A percentile compares a stretch with the other conserved stretches of the same genome.
phyloP scores from a whole-genome alignment of 2,113 vertebrate genomes.

The Phylloscopus whistleri region DNA sequence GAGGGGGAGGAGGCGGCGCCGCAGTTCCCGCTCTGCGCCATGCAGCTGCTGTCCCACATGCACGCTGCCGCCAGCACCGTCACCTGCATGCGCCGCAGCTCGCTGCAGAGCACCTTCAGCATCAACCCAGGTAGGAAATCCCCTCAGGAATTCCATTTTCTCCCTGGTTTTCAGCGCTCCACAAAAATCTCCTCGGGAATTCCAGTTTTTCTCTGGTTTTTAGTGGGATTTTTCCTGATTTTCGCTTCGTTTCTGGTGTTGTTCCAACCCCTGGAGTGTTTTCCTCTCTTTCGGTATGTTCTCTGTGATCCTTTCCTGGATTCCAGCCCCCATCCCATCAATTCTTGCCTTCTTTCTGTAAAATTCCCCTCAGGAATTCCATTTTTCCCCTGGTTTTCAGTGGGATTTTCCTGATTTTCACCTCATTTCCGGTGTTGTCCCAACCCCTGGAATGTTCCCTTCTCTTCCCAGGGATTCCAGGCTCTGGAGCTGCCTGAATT shows the following conservation, averaged over 20 bases:
- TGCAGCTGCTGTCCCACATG: conserved; percentile 95
- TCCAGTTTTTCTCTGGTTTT: too few species aligned
- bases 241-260: not conserved
- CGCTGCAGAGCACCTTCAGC: conserved; percentile 84
- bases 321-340: too few species aligned
- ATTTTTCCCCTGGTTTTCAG: too few species aligned
- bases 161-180: too few species aligned
- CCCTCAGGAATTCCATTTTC: too few species aligned
- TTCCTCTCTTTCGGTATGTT: too few species aligned
- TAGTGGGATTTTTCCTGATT: too few species aligned
- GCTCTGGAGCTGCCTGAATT: too few species aligned
- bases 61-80: conserved; percentile 85
- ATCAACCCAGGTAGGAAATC: conserved; percentile 78
- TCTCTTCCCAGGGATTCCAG: not conserved
- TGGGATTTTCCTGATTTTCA: not conserved
- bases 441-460: not conserved
- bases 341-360: too few species aligned
- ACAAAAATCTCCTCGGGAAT: too few species aligned
- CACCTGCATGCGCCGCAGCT: conserved; percentile 91
- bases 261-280: not conserved
- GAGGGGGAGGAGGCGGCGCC: conserved; percentile 10
- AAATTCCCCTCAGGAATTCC: not conserved
- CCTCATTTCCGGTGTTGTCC: not conserved
- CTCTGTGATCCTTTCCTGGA: too few species aligned
- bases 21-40: conserved; percentile 86